Base-by-base conservation (phyloP, 2,888 invertebrate genomes). In the Amiota mariae region DNA sequence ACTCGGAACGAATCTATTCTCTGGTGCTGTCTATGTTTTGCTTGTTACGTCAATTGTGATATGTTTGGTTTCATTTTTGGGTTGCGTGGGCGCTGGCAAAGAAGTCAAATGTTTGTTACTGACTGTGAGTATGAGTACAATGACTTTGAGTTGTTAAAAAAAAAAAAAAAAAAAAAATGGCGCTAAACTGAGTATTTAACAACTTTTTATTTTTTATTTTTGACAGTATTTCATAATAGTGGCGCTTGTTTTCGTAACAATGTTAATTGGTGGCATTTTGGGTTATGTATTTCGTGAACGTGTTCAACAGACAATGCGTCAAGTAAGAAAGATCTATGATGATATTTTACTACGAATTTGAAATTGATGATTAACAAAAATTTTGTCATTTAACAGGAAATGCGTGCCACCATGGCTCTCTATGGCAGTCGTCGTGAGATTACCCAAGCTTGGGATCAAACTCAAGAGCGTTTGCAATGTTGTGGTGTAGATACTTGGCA, bases 41-140 rank as follows among this genome's bases (percentile, higher is more conserved):
- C 93, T 97, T 70, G 94, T 94, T 24, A 95, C 95, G 75, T 97
- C 98, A 8, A 92, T 94, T 49, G 91, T 96, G 76, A 94, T 97
- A 76, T 93, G 96, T 83, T 87, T 97, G 77, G 92, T 98, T 72
- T 95, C 98, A 11, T 94, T 97, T 89, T 93, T 98, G 77, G 98
- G 98, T 73, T 98, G 97, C 90, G 92, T 96, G 85, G 98, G 98
- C 63, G 97, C 98, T n/a, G 94, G 96, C 64, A 96, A 95, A 88
- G 98, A 98, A 92, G 95, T 97, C 87, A 95, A 96, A 90, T 98
- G 97, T 90, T 94, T 98, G 93, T 93, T 98, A 67, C 92, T 97
- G 73, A 95, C 95, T 91, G 97, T 97, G 91, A 92, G 93, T 91
- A 49, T 13, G 20, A 76, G 71, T 46, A 71, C 56, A 63, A 63